Conservation (phyloP, 2,113 vertebrate species). For the Rutilus rutilus region DNA sequence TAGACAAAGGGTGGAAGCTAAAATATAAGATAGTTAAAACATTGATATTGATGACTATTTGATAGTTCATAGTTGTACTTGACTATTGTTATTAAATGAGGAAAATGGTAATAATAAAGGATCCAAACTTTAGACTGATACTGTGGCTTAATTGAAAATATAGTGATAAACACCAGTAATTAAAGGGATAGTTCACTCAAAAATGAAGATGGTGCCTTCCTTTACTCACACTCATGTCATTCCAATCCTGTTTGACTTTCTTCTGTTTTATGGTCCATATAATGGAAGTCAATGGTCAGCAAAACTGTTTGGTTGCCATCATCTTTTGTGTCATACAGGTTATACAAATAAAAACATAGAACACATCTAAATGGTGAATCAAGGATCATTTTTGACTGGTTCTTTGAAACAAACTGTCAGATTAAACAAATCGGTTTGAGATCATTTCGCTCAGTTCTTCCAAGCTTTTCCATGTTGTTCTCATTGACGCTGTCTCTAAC, state of each 20-base stretch:
- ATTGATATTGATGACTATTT: not conserved
- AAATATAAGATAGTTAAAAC: not conserved
- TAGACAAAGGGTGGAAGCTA: not conserved
- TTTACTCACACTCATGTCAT: not conserved
- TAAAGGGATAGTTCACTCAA: not conserved
- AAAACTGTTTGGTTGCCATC: not conserved
- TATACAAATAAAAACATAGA: not conserved
- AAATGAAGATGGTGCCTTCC: not conserved
- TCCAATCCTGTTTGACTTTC: not conserved
- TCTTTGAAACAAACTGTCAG: not conserved
- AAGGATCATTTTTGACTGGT: not conserved
- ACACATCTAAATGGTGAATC: not conserved
- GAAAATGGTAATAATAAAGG: not conserved
- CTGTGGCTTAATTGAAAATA: not conserved
- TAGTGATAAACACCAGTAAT: too few species aligned
- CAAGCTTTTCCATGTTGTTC: slow-evolving; percentile 10
- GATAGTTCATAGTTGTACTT: not conserved
- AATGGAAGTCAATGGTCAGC: not conserved
- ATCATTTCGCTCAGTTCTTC: not conserved
- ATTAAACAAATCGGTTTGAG: not conserved
- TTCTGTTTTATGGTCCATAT: not conserved
- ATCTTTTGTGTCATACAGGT: too few species aligned
- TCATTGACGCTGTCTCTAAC: slow-evolving; percentile 42
- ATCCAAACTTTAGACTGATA: not conserved
- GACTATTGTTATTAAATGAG: not conserved